Conservation (phyloP, 2,888 invertebrate genomes). For the Onthophagus sagittarius region DNA sequence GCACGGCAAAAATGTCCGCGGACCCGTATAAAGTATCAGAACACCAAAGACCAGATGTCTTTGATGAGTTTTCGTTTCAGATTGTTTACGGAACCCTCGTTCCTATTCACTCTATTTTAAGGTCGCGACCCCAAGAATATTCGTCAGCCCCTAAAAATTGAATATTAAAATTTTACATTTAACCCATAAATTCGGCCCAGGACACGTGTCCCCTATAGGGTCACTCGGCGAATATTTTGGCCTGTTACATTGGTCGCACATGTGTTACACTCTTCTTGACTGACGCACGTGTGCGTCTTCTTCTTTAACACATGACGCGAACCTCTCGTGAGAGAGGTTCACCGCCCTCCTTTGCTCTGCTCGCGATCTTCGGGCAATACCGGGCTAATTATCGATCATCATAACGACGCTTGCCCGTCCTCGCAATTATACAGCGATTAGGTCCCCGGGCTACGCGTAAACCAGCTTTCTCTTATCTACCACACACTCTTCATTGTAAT, state of each 20-base stretch:
- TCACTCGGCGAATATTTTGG: slow-evolving; percentile 1
- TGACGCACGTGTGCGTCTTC: slow-evolving; percentile 36
- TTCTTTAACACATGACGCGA: not conserved
- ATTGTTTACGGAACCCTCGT: not conserved
- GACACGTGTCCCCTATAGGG: slow-evolving; percentile 26
- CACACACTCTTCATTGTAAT: not conserved
- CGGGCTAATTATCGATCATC: slow-evolving; percentile 24
- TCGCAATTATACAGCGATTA: slow-evolving; percentile 26
- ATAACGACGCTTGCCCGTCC: slow-evolving; percentile 17
- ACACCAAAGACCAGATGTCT: not conserved
- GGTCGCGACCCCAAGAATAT: slow-evolving; percentile 4
- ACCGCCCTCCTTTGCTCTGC: slow-evolving; percentile 20
- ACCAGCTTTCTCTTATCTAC: not conserved
- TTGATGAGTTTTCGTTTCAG: not conserved
- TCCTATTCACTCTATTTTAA: not conserved
- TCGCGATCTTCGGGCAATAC: slow-evolving; percentile 15
- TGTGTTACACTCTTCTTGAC: slow-evolving; percentile 30
- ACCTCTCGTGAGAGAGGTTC: slow-evolving; percentile 22
- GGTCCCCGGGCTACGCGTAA: slow-evolving; percentile 20
- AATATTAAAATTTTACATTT: slow-evolving; percentile 23
- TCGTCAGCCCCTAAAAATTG: slow-evolving; percentile 17
- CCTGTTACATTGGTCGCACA: not conserved
- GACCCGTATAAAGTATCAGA: not conserved
- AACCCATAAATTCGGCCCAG: slow-evolving; percentile 27
- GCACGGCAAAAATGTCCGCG: not conserved